Base-by-base conservation (phyloP, 1,140 invertebrate species). In the Heliconius hermathena region DNA sequence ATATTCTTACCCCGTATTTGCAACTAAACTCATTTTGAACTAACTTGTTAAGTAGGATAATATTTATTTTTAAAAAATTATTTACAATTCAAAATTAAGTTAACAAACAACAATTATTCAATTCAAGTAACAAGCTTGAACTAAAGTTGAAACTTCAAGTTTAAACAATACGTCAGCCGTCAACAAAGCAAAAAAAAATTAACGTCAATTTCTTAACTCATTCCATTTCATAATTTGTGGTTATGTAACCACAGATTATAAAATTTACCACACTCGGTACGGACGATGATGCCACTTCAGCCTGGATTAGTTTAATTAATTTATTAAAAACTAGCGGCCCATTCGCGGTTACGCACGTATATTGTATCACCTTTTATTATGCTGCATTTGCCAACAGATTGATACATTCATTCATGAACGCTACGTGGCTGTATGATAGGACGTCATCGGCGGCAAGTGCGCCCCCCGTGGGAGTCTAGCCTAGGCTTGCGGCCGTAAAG, bases 1-100 rank as follows among this genome's bases (percentile, higher is more conserved):
- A 29, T 22, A 74, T 76, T 82, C 89, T 90, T 88, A 94, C 93
- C 93, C 93, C 8, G 93, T 94, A 81, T 94, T 94, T 8, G 93
- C 93, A 54, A 94, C 93, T 89, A 94, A 90, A 89, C 93, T 94
- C 93, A 94, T 94, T 78, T 81, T 90, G 41, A 66, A 66, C 60
- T 36, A 36, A 1, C 33, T 6, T 26, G 60, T 29, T 66, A 66
- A 66, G 9, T 66, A 66, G 26, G 1, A 16, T 29, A 66, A 29
- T 18, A 66, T 11, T 29, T 66, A 66, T 26, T 66, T 66, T 16
- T 22, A 6, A 26, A 26, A 66, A 29, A 66, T 29, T 66, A 29
- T 66, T 66, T 26, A 66, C 26, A 66, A 66, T 20, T 41, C 5
- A 38, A 72, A 73, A 73, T 22, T 16, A 22, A 49, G 26, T 73